These are phyloP conservation scores for Auanema sp. DNA, from an alignment of 2,888 invertebrate genomes.

Conservation along the genomic window DNA sequence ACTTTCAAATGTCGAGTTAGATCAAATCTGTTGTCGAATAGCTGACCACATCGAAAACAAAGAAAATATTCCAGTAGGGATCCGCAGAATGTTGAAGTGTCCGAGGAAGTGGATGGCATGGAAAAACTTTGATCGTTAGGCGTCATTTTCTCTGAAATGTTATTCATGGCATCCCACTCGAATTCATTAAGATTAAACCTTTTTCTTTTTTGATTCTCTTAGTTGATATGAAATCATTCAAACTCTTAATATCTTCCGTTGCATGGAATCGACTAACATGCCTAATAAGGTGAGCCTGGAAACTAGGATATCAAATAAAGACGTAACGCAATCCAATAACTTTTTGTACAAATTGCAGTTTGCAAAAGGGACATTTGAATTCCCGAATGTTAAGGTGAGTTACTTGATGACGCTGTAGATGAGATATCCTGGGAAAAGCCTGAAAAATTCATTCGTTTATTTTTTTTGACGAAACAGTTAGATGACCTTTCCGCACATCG, in stretches of 20 bases:
- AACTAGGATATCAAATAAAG: not conserved
- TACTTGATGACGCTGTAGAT: conserved; percentile 44
- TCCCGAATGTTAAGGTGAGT: conserved; percentile 39
- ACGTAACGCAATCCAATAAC: not conserved
- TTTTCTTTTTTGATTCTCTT: not conserved
- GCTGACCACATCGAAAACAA: conserved; percentile 1
- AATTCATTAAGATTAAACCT: not conserved
- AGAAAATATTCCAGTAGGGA: not conserved
- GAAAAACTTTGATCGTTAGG: too few relatives aligned
- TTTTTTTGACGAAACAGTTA: not conserved
- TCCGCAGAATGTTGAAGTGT: conserved; percentile 1
- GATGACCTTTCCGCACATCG: conserved; percentile 40
- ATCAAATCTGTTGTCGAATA: conserved; percentile 4
- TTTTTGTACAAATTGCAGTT: conserved; percentile 39
- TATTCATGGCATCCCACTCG: not conserved
- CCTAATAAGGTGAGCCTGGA: conserved; percentile 32
- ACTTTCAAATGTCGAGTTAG: conserved; percentile 21
- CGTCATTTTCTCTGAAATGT: too few relatives aligned
- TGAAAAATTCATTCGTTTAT: conserved; percentile 14
- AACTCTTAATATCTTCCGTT: conserved; percentile 12
- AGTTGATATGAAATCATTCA: too few relatives aligned
- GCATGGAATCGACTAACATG: conserved; percentile 37
- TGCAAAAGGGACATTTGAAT: conserved; percentile 35
- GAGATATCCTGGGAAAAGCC: conserved; percentile 42
- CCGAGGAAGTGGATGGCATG: too few relatives aligned